Percentiles rank a stretch among this genome's conserved stretches.
Evolutionary conservation across 2,113 vertebrate genomes (phyloP).

Genomic region (Tychaedon coryphoeus): DNA sequence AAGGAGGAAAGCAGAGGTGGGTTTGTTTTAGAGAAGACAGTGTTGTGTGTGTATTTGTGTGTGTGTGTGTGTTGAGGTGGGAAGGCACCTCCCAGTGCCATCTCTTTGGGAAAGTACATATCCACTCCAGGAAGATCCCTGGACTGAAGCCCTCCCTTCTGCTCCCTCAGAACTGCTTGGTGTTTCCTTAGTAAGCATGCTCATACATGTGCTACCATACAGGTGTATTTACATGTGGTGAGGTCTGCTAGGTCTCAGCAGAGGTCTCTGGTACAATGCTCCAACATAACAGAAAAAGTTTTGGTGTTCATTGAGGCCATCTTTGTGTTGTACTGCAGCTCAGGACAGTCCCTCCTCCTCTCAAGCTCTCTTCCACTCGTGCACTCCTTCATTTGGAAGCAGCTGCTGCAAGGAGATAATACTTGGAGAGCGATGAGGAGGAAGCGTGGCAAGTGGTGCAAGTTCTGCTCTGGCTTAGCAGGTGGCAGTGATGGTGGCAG

Average conservation of each 20-base stretch:
- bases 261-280: slow-evolving; percentile 49
- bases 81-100: not conserved
- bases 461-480: slow-evolving; percentile 35
- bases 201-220: slow-evolving; percentile 19
- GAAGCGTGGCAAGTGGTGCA: slow-evolving; percentile 8
- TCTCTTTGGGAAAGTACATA: slow-evolving; percentile 35
- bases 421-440: not conserved
- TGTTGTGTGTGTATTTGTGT: accelerated
- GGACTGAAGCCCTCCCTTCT: not conserved
- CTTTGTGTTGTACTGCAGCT: not conserved
- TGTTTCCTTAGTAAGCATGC: slow-evolving; percentile 41
- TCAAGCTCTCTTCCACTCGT: not conserved
- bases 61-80: not conserved
- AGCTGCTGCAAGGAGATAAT: slow-evolving; percentile 10
- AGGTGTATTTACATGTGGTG: slow-evolving; percentile 64
- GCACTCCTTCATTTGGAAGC: not conserved
- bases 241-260: slow-evolving; percentile 48
- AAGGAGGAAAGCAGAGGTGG: not conserved
- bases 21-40: not conserved
- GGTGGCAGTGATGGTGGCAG: not conserved
- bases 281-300: slow-evolving; percentile 36
- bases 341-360: slow-evolving; percentile 19
- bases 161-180: not conserved
- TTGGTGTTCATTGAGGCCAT: slow-evolving; percentile 36
- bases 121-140: not conserved